Conservation (phyloP, 2,797 vertebrate species). For the Pterois miles region DNA sequence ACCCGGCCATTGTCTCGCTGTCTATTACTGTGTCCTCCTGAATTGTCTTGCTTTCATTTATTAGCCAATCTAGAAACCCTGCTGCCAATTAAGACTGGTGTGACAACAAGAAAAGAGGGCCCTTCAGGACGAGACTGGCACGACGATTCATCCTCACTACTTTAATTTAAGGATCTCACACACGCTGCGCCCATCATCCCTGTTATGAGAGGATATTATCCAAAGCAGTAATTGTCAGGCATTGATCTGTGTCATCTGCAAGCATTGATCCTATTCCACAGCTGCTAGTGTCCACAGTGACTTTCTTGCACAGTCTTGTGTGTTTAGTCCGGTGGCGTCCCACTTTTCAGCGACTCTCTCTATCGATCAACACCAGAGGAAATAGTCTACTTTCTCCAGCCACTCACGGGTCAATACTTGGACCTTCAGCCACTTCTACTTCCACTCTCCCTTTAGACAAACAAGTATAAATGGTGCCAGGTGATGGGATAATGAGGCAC, state of each 20-base stretch:
- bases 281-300: slow-evolving; percentile 43
- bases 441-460: slow-evolving; percentile 53
- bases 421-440: slow-evolving; percentile 21
- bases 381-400: slow-evolving; percentile 33
- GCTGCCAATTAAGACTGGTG: slow-evolving; percentile 9
- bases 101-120: background rate
- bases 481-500: slow-evolving; percentile 59
- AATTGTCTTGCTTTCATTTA: no score
- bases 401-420: slow-evolving; percentile 43
- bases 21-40: no score
- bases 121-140: background rate
- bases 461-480: slow-evolving; percentile 70
- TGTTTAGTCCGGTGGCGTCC: slow-evolving; percentile 17
- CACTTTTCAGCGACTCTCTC: slow-evolving; percentile 29
- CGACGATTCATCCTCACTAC: slow-evolving; percentile 36
- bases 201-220: slow-evolving; percentile 23
- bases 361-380: slow-evolving; percentile 49
- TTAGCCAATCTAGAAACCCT: background rate
- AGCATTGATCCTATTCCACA: slow-evolving; percentile 34
- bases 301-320: slow-evolving; percentile 15
- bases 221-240: slow-evolving; percentile 33
- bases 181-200: slow-evolving; percentile 27
- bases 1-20: no score
- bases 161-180: slow-evolving; percentile 31
- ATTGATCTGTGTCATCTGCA: slow-evolving; percentile 46